Conservation (phyloP, 2,113 vertebrate genomes). For the Orycteropus afer region DNA sequence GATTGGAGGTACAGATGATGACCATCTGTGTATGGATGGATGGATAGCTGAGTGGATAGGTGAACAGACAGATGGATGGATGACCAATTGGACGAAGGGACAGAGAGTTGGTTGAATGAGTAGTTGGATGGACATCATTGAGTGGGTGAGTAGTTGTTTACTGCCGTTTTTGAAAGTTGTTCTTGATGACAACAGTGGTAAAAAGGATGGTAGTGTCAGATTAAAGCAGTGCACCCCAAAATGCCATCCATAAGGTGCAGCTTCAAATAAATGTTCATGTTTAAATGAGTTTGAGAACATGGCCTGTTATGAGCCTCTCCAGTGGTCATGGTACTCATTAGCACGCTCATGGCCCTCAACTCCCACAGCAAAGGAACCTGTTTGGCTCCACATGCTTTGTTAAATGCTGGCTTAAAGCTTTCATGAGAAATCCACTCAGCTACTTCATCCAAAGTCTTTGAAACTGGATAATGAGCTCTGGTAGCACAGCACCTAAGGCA, state of each 20-base stretch:
- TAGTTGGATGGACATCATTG: too few species aligned
- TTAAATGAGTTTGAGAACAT: background rate
- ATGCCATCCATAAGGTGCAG: background rate
- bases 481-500: too few species aligned
- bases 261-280: background rate
- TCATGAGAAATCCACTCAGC: background rate
- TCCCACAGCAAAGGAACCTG: rapidly evolving
- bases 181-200: background rate
- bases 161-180: background rate
- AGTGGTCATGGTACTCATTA: rapidly evolving
- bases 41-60: background rate
- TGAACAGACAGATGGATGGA: background rate
- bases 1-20: background rate
- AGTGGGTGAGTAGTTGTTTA: background rate
- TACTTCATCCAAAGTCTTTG: background rate
- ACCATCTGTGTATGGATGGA: background rate
- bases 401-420: background rate
- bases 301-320: rapidly evolving
- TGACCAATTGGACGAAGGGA: rapidly evolving
- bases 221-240: background rate
- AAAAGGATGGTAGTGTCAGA: background rate
- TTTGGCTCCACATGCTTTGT: background rate
- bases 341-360: rapidly evolving
- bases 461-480: background rate
- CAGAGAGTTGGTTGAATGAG: background rate